Conservation (phyloP, 2,888 invertebrate species). For the Nomada hirtipes region DNA sequence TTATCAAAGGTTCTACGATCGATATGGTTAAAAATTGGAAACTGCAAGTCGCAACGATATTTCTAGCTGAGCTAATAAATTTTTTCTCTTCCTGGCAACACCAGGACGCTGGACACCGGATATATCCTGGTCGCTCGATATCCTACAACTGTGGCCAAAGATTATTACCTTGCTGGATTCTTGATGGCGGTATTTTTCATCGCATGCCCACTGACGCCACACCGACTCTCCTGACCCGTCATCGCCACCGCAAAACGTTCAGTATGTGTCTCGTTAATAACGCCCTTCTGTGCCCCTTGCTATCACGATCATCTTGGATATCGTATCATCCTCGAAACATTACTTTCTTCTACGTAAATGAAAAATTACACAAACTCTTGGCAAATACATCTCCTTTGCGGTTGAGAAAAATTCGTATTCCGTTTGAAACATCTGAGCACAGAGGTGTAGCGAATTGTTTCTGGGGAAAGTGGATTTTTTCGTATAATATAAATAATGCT, state of each 20-base stretch:
- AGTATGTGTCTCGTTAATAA: conserved; percentile 61
- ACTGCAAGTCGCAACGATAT: not conserved
- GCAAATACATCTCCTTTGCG: conserved; percentile 19
- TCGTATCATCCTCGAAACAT: conserved; percentile 1
- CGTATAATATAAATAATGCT: not conserved
- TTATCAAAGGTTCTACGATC: too few species aligned
- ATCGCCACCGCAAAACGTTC: conserved; percentile 34
- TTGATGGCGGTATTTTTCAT: conserved; percentile 64
- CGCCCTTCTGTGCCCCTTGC: conserved; percentile 5
- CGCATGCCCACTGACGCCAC: not conserved
- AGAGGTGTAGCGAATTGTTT: conserved; percentile 29
- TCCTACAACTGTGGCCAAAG: conserved; percentile 34
- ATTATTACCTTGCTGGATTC: conserved; percentile 57
- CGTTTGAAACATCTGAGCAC: not conserved
- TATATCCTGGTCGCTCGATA: conserved; percentile 30
- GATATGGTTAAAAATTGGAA: not conserved
- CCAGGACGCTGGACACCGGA: conserved; percentile 16
- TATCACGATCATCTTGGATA: conserved; percentile 21
- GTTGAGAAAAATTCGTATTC: conserved; percentile 10
- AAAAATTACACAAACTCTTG: conserved; percentile 24
- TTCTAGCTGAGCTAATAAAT: conserved; percentile 35
- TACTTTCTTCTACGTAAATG: not conserved
- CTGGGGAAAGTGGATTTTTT: conserved; percentile 18
- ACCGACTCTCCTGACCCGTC: not conserved
- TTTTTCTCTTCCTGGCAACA: conserved; percentile 31